These are phyloP conservation scores for Andrena haemorrhoa DNA, from an alignment of 2,888 invertebrate genomes.

Conservation along the genomic window DNA sequence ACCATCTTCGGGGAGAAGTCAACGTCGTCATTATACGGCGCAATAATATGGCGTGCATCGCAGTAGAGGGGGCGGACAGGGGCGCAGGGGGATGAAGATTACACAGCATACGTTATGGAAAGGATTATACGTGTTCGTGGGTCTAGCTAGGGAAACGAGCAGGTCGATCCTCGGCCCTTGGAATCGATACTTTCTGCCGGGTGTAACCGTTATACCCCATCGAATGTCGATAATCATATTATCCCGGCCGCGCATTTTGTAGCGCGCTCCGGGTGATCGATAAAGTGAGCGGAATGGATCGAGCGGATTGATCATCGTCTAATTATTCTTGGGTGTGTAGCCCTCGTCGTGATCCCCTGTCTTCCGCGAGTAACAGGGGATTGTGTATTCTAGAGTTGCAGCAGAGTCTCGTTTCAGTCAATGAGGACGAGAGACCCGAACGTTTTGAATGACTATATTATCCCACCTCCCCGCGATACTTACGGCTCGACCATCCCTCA, in stretches of 20 bases:
- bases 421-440: not conserved
- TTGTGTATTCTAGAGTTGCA: not conserved
- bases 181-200: conserved; percentile 10
- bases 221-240: conserved; percentile 55
- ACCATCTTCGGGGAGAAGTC: conserved; percentile 31
- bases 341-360: not conserved
- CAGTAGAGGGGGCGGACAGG: not conserved
- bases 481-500: conserved; percentile 52
- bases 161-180: conserved; percentile 25
- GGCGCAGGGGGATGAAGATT: conserved; percentile 58
- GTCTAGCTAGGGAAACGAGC: conserved; percentile 21
- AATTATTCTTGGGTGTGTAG: conserved; percentile 20
- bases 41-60: conserved; percentile 60
- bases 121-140: conserved; percentile 59
- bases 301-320: conserved; percentile 16
- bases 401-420: not conserved
- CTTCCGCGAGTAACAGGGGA: not conserved
- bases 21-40: conserved; percentile 54
- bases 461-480: conserved; percentile 17
- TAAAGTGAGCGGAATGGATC: not conserved
- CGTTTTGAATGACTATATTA: conserved; percentile 49
- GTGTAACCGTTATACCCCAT: conserved; percentile 9
- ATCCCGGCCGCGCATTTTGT: conserved; percentile 2
- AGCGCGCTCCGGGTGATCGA: not conserved
- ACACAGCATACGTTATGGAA: conserved; percentile 40